Conservation (phyloP, 2,888 invertebrate genomes). For the Drosophila mayaguana region DNA sequence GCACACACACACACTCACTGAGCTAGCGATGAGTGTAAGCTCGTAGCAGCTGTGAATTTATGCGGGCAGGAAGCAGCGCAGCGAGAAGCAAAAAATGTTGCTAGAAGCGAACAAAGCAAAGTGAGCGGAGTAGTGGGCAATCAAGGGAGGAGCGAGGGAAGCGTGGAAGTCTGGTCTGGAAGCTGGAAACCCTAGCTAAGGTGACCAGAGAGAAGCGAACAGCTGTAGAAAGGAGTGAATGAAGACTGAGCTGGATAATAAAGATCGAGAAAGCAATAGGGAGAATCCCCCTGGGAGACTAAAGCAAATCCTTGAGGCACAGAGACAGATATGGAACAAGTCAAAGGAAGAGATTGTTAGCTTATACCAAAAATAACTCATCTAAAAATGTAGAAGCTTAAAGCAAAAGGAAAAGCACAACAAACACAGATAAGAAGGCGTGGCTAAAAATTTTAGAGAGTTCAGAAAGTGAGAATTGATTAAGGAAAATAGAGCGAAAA, state of each 20-base stretch:
- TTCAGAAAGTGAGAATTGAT: background rate
- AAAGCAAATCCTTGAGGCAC: too few species aligned
- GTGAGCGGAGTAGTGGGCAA: background rate
- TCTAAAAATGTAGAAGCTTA: background rate
- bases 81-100: background rate
- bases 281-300: too few species aligned
- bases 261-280: background rate
- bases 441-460: background rate
- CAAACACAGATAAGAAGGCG: background rate
- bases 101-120: background rate
- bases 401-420: background rate
- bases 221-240: background rate
- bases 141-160: background rate
- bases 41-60: constrained; percentile 20
- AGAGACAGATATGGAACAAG: background rate
- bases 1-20: background rate
- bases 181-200: background rate
- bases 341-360: background rate
- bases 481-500: background rate
- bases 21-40: constrained; percentile 20
- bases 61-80: background rate
- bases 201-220: background rate
- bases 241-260: background rate
- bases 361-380: background rate
- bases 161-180: background rate